A percentile compares a stretch with the other conserved stretches of the same genome.
These are phyloP conservation scores for Chionis minor DNA, from an alignment of 2,113 vertebrate genomes.

Conservation along the genomic window DNA sequence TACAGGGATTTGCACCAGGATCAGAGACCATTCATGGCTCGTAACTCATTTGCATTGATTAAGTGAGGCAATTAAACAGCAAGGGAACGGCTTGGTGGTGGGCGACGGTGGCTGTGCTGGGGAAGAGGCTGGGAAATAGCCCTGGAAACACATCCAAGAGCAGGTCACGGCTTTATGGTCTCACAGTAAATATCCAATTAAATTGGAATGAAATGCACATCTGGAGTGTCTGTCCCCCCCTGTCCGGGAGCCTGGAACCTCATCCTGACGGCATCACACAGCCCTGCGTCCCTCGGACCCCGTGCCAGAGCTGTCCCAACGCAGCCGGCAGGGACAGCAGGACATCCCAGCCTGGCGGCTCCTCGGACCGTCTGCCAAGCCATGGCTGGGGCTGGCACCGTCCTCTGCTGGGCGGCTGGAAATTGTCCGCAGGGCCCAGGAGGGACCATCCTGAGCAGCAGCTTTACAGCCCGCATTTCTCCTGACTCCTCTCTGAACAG, in stretches of 20 bases:
- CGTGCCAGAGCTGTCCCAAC: not conserved
- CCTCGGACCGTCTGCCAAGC: not conserved
- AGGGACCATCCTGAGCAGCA: not conserved
- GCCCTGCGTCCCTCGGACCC: rapidly evolving
- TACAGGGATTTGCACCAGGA: not conserved
- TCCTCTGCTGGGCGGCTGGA: not conserved
- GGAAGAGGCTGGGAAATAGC: not conserved
- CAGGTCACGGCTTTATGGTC: not conserved
- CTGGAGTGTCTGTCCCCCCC: not conserved
- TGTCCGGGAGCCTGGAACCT: not conserved
- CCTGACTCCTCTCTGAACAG: not conserved
- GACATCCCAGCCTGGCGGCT: not conserved
- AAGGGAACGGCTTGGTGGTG: not conserved
- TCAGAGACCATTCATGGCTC: not conserved
- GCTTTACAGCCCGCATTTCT: not conserved
- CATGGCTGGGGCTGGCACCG: rapidly evolving
- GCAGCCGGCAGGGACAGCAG: rapidly evolving
- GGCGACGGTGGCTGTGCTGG: not conserved
- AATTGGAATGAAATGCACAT: not conserved
- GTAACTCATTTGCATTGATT: not conserved
- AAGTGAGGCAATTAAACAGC: not conserved
- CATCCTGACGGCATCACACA: rapidly evolving
- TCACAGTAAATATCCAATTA: not conserved
- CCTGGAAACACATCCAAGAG: not conserved
- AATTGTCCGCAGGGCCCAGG: not conserved